A percentile compares a stretch with the other conserved stretches of the same genome.
These are phyloP conservation scores for Epinephelus lanceolatus DNA, from an alignment of 2,113 vertebrate species.

Conservation along the genomic window DNA sequence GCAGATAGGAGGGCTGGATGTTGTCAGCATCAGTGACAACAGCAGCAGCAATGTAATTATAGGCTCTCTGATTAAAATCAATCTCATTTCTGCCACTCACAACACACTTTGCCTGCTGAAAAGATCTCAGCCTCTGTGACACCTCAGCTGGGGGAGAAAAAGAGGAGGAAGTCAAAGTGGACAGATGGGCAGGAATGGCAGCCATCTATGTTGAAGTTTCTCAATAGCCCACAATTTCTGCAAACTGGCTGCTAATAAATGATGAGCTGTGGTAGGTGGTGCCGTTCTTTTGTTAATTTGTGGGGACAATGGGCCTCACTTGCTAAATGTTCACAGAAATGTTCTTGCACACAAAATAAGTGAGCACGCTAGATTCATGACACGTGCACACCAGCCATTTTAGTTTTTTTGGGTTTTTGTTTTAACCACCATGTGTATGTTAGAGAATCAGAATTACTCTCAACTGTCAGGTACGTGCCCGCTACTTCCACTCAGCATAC, in stretches of 20 bases:
- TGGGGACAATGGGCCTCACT: not conserved
- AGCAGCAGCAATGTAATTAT: slow-evolving; percentile 75
- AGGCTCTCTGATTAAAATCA: slow-evolving; percentile 79
- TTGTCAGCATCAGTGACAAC: slow-evolving; percentile 74
- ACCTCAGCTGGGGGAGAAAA: slow-evolving; percentile 38
- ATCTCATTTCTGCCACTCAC: slow-evolving; percentile 77
- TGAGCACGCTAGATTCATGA: too few relatives aligned
- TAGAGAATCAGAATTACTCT: too few relatives aligned
- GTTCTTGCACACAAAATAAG: too few relatives aligned
- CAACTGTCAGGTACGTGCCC: too few relatives aligned
- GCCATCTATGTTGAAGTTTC: slow-evolving; percentile 17
- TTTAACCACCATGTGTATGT: too few relatives aligned
- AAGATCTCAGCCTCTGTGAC: slow-evolving; percentile 50
- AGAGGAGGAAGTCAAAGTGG: slow-evolving; percentile 41
- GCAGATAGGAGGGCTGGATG: slow-evolving; percentile 68
- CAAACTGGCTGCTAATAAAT: not conserved
- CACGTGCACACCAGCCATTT: too few relatives aligned
- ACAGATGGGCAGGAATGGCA: slow-evolving; percentile 29
- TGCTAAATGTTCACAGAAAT: too few relatives aligned
- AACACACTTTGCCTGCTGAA: slow-evolving; percentile 67
- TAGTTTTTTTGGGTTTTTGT: too few relatives aligned
- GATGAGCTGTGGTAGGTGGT: not conserved
- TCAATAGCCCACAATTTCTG: slow-evolving; percentile 1
- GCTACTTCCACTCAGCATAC: too few relatives aligned
- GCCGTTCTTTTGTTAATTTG: not conserved